Evolutionary conservation across 2,888 invertebrate species (phyloP), one percentile per base, ranked within the genome.

Genomic region (Andrena bicolor): DNA sequence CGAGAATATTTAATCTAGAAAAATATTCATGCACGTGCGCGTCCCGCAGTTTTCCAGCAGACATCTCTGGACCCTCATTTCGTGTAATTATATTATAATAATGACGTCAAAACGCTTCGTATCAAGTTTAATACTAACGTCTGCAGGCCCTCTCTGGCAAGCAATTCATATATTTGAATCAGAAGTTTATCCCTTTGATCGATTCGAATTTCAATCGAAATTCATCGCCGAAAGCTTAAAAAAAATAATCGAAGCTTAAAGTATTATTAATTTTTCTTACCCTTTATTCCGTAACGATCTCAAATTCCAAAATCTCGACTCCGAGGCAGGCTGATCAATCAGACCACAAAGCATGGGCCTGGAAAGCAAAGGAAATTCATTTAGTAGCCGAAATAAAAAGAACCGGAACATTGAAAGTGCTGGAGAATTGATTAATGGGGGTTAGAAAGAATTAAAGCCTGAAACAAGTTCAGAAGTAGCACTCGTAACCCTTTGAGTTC

Each of bases 1-100:
- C 28, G 65, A 60, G 23, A 51, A 76, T 20, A 41, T 66, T 61
- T 26, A 69, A 78, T 35, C 28, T 8, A 53, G 30, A 69, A 69
- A 79, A 77, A 32, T 48, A 32, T 76, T 49, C 76, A 64, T 48
- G 10, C 60, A 7, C 23, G 58, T 16, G 69, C 20, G 20, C 58
- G 30, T 28, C 30, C 30, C 48, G 20, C 48, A 60, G 60, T 48
- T 70, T 70, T 60, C 58, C 58, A 13, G 58, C 70, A 60, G 48
- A 70, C 58, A 70, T 70, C 70, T 70, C 70, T 48, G 41, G 28
- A 41, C 70, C 26, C 58, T 41, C 70, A 16, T 70, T 70, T 60
- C 60, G 35, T 58, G 10, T 60, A 70, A 70, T 70, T 60, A 70
- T 70, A 60, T 70, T 70, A 70, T 30, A 16, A 60, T 70, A 48